Evolutionary conservation across 2,113 vertebrate species (phyloP).

Genomic region (Dasypus novemcinctus): DNA sequence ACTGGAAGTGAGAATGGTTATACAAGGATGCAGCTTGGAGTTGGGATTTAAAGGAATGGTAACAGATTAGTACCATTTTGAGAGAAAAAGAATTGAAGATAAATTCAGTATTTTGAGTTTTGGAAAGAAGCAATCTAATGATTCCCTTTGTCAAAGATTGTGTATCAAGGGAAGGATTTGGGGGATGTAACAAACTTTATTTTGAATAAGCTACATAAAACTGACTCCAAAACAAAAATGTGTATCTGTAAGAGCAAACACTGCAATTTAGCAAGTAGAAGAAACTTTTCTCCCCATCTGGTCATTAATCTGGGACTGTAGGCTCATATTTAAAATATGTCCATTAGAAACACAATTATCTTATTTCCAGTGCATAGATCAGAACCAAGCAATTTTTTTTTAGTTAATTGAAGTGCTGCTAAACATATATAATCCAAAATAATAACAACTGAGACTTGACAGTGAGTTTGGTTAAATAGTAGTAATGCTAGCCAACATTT

Average conservation of each 20-base stretch:
- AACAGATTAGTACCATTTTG: background rate
- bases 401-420: background rate
- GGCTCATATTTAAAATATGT: background rate
- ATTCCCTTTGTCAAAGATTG: background rate
- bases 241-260: background rate
- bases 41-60: background rate
- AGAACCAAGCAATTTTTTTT: background rate
- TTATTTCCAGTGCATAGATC: background rate
- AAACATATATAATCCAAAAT: background rate
- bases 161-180: background rate
- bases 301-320: background rate
- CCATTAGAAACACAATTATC: background rate
- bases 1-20: background rate
- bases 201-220: background rate
- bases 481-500: background rate
- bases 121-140: background rate
- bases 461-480: background rate
- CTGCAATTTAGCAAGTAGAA: background rate
- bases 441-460: background rate
- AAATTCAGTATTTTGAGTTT: slow-evolving; percentile 1
- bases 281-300: background rate
- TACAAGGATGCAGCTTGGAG: background rate
- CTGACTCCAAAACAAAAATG: background rate
- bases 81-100: background rate
- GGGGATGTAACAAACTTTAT: background rate